Evolutionary conservation across 92 coral and sea anemone species (phyloP).

Genomic region (Nematostella vectensis): DNA sequence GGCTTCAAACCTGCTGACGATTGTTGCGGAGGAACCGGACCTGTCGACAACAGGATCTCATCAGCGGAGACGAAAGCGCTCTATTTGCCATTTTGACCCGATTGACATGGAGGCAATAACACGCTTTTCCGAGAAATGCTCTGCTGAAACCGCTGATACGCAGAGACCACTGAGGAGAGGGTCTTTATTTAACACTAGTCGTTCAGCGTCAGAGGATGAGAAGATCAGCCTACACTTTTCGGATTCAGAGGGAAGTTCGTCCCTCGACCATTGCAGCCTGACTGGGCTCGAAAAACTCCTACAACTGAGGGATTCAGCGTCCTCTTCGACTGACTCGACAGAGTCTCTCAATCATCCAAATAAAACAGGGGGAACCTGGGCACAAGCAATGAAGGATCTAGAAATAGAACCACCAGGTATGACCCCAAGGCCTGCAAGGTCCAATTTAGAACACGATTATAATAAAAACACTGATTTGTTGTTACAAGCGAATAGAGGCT

Average conservation of each 20-base stretch:
- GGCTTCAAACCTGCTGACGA: conserved; percentile 16
- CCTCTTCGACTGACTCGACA: conserved; percentile 42
- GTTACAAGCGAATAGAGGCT: no score
- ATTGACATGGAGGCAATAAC: conserved; percentile 37
- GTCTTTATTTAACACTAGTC: conserved; percentile 29
- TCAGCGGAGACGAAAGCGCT: conserved; percentile 54
- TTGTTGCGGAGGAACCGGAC: conserved; percentile 14
- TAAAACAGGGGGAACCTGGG: no score
- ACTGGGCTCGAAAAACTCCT: conserved; percentile 34
- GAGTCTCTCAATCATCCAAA: conserved; percentile 14
- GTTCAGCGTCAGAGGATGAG: conserved; percentile 66
- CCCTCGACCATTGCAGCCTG: conserved; percentile 12
- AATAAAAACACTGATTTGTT: no score
- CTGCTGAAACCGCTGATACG: neutral
- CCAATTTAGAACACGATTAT: no score
- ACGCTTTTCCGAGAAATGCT: conserved; percentile 3
- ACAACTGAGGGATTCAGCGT: conserved; percentile 34
- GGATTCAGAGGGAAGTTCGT: conserved; percentile 40
- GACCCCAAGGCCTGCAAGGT: no score
- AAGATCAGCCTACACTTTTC: conserved; percentile 72
- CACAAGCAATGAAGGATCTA: no score
- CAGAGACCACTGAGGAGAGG: conserved; percentile 10
- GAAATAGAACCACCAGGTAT: no score
- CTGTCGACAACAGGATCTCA: conserved; percentile 15
- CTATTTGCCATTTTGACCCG: conserved; percentile 75